phyloP scores from a whole-genome alignment of 2,888 invertebrate genomes.

The Aphidius colemani region DNA sequence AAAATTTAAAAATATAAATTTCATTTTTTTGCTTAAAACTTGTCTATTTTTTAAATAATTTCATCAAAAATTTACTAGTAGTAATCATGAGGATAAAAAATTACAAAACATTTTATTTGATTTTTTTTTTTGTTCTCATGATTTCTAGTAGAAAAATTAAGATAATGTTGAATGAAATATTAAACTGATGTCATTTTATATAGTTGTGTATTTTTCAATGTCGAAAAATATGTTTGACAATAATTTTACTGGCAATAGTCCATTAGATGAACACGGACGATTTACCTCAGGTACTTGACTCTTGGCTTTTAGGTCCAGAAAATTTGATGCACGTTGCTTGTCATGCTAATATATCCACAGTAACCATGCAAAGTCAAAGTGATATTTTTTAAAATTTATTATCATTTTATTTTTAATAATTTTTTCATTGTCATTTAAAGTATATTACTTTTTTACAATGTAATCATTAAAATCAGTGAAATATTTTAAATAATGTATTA shows the following conservation, averaged over 20 bases:
- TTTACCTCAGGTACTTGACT: slow-evolving; percentile 38
- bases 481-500: too few relatives aligned
- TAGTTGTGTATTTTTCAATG: background rate
- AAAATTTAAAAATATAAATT: too few relatives aligned
- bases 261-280: slow-evolving; percentile 58
- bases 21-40: too few relatives aligned
- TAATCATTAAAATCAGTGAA: too few relatives aligned
- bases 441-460: too few relatives aligned
- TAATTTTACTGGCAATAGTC: slow-evolving; percentile 49
- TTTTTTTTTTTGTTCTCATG: background rate
- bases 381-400: slow-evolving; percentile 10
- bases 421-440: too few relatives aligned
- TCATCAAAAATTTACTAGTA: too few relatives aligned
- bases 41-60: too few relatives aligned
- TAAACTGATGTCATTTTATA: too few relatives aligned
- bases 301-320: slow-evolving; percentile 54
- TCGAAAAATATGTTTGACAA: slow-evolving; percentile 35
- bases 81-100: too few relatives aligned
- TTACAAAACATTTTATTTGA: too few relatives aligned
- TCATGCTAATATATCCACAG: slow-evolving; percentile 55
- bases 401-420: too few relatives aligned
- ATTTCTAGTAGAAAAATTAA: background rate
- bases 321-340: slow-evolving; percentile 55
- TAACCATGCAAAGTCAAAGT: slow-evolving; percentile 34
- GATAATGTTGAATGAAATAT: background rate